phyloP scores from a whole-genome alignment of 92 coral and sea anemone genomes.

The Palythoa caribaeorum region DNA sequence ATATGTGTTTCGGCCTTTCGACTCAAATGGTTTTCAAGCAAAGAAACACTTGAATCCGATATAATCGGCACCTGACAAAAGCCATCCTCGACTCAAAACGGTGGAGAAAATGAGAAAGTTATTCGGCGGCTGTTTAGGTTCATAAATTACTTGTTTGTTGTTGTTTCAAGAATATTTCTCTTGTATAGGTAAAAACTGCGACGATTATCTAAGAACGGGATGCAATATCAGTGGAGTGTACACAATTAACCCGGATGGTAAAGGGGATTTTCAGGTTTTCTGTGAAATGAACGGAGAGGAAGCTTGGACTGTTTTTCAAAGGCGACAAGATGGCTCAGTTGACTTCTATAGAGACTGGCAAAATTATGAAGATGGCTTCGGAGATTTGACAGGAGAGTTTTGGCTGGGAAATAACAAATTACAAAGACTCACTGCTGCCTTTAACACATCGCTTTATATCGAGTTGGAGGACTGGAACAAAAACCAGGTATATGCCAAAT shows the following conservation, averaged over 20 bases:
- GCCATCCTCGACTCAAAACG: too few species aligned
- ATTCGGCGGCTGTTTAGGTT: too few species aligned
- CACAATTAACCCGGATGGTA: conserved; percentile 8
- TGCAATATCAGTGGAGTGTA: conserved; percentile 33
- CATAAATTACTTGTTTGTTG: not conserved
- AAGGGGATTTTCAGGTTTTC: conserved; percentile 7
- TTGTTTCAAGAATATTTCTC: not conserved
- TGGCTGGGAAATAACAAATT: conserved; percentile 39
- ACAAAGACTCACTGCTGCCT: conserved; percentile 13
- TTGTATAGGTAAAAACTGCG: conserved; percentile 26
- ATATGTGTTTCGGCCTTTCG: too few species aligned
- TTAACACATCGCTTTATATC: conserved; percentile 15
- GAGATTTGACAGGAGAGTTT: conserved; percentile 26
- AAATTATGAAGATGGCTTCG: conserved; percentile 28
- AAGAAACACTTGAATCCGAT: too few species aligned
- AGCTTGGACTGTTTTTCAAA: conserved; percentile 37
- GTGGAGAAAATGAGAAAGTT: too few species aligned
- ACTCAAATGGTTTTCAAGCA: too few species aligned
- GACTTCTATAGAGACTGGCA: conserved; percentile 35
- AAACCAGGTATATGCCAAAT: conserved; percentile 25
- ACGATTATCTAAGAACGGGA: conserved; percentile 15
- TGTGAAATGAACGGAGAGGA: conserved; percentile 33
- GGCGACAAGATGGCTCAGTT: conserved; percentile 28
- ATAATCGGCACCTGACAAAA: too few species aligned
- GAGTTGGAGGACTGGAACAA: conserved; percentile 43